phyloP scores from a whole-genome alignment of 1,140 invertebrate genomes.

The Euura lappo region DNA sequence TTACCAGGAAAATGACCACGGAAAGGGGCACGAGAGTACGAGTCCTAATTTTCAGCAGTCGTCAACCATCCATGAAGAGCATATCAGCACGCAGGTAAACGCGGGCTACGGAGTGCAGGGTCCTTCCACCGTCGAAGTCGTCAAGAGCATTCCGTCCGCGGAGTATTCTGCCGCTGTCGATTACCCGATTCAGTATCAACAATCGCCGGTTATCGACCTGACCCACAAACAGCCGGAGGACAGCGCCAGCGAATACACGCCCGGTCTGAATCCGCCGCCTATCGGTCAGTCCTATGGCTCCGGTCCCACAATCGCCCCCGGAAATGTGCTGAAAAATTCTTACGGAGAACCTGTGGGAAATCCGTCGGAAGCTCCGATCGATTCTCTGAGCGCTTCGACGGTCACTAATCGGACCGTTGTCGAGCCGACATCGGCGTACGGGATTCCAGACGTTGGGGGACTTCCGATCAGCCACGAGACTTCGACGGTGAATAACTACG shows the following conservation, averaged over 20 bases:
- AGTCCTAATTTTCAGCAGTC: background rate
- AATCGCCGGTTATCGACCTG: slow-evolving; percentile 42
- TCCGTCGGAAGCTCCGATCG: background rate
- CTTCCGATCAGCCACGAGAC: background rate
- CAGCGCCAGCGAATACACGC: background rate
- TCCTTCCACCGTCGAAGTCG: background rate
- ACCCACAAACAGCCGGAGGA: background rate
- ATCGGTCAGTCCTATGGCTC: too few relatives aligned
- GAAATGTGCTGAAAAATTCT: background rate
- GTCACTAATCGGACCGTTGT: background rate
- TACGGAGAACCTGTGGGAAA: background rate
- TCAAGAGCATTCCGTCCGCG: background rate
- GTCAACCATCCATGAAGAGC: too few relatives aligned
- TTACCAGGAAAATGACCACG: background rate
- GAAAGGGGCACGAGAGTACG: background rate
- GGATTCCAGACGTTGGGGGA: background rate
- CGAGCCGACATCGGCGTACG: background rate
- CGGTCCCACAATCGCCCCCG: background rate
- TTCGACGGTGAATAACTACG: background rate
- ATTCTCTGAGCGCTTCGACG: background rate
- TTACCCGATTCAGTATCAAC: slow-evolving; percentile 34
- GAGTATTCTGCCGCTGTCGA: background rate
- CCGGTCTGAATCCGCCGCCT: background rate
- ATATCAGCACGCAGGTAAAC: too few relatives aligned
- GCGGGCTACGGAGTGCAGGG: background rate